Conservation (phyloP, 2,113 vertebrate species). For the Sakesphorus luctuosus region DNA sequence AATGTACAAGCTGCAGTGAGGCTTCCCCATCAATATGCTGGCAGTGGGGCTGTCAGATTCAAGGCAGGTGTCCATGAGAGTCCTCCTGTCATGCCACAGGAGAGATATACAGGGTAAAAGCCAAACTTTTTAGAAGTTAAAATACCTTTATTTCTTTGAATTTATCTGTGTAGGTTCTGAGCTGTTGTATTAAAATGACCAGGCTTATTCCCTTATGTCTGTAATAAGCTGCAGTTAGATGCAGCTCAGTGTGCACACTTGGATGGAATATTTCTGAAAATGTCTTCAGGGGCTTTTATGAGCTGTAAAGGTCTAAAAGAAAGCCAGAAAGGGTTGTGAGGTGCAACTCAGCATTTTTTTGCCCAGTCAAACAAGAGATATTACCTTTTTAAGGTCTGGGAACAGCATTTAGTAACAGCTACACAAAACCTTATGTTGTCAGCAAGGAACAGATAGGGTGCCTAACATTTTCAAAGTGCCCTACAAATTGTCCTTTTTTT, state of each 20-base stretch:
- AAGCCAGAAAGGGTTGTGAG: neutral
- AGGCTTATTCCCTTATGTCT: neutral
- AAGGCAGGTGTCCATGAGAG: neutral
- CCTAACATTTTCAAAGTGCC: constrained; percentile 3
- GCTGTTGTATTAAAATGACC: neutral
- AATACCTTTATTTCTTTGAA: neutral
- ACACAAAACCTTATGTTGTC: neutral
- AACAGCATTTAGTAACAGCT: constrained; percentile 21
- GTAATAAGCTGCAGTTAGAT: neutral
- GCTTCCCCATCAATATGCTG: neutral
- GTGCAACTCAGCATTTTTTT: constrained; percentile 31
- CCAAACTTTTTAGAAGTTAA: neutral
- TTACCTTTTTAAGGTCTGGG: constrained; percentile 11
- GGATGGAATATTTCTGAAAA: neutral
- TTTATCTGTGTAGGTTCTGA: neutral
- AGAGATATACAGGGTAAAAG: neutral
- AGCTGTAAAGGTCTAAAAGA: neutral
- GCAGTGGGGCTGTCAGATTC: neutral
- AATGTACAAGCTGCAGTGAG: neutral
- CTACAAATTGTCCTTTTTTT: neutral
- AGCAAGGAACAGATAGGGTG: neutral
- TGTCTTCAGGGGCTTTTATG: neutral
- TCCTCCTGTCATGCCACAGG: neutral
- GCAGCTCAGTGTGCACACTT: neutral
- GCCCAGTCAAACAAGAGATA: constrained; percentile 2